phyloP scores from a whole-genome alignment of 2,888 invertebrate genomes.

The Plutella xylostella region DNA sequence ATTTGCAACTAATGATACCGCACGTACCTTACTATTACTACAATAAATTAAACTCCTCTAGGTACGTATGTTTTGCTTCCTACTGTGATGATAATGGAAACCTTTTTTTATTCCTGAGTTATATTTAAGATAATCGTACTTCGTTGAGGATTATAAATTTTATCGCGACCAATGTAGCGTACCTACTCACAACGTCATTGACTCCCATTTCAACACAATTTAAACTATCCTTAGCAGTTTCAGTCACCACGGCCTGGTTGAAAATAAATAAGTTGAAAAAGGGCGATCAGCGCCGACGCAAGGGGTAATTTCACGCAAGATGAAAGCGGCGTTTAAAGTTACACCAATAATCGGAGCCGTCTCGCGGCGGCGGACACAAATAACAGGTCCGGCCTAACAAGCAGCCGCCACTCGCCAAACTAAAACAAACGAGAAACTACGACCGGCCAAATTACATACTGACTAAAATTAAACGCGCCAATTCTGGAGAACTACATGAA shows the following conservation, averaged over 20 bases:
- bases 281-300: conserved; percentile 22
- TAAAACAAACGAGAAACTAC: conserved; percentile 8
- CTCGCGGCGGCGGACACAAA: conserved; percentile 25
- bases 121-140: not conserved
- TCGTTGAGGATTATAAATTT: not conserved
- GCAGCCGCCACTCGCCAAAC: conserved; percentile 18
- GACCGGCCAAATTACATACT: too few relatives aligned
- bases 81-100: too few relatives aligned
- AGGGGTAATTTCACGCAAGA: conserved; percentile 41
- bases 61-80: not conserved
- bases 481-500: too few relatives aligned
- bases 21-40: not conserved
- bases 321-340: conserved; percentile 38
- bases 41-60: not conserved
- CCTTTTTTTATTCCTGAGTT: not conserved
- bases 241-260: not conserved
- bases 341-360: conserved; percentile 28
- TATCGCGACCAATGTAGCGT: too few relatives aligned
- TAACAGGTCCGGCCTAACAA: conserved; percentile 36
- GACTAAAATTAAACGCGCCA: too few relatives aligned
- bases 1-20: conserved; percentile 1
- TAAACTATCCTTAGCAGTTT: not conserved
- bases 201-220: not conserved
- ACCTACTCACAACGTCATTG: not conserved
- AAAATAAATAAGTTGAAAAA: conserved; percentile 23